These are phyloP conservation scores for Malaclemys terrapin DNA, from an alignment of 2,113 vertebrate species.

Conservation along the genomic window DNA sequence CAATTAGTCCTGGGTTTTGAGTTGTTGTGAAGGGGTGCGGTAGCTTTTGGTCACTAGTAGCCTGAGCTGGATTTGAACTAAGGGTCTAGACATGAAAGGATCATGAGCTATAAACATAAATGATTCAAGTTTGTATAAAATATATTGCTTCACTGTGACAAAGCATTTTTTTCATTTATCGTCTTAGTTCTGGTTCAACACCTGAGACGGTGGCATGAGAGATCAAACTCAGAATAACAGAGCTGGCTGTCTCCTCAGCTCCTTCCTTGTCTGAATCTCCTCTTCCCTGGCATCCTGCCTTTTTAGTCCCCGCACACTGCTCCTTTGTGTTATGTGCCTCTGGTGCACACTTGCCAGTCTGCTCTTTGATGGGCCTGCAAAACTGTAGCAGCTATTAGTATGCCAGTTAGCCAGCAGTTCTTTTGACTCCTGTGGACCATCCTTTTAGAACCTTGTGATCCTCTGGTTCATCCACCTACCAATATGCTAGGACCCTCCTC, in stretches of 20 bases:
- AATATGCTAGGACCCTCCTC: accelerated
- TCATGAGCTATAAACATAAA: slow-evolving; percentile 21
- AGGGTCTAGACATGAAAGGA: background rate
- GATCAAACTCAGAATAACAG: background rate
- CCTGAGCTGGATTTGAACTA: background rate
- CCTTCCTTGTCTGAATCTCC: background rate
- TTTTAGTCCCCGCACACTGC: background rate
- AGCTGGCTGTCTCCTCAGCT: background rate
- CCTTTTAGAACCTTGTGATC: background rate
- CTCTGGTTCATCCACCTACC: background rate
- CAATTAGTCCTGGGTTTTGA: background rate
- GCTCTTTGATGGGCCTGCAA: background rate
- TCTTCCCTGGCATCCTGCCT: background rate
- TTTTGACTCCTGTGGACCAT: background rate
- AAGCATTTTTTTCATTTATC: background rate
- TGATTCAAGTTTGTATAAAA: slow-evolving; percentile 17
- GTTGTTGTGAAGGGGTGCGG: background rate
- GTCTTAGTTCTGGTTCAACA: background rate
- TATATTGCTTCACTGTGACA: background rate
- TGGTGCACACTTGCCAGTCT: background rate
- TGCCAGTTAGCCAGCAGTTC: background rate
- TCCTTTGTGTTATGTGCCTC: background rate
- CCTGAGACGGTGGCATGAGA: background rate
- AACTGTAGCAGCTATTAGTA: slow-evolving; percentile 1
- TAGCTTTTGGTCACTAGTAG: background rate